A percentile compares a stretch with the other conserved stretches of the same genome.
phyloP scores from a whole-genome alignment of 2,113 vertebrate species.

The Aepyceros melampus region DNA sequence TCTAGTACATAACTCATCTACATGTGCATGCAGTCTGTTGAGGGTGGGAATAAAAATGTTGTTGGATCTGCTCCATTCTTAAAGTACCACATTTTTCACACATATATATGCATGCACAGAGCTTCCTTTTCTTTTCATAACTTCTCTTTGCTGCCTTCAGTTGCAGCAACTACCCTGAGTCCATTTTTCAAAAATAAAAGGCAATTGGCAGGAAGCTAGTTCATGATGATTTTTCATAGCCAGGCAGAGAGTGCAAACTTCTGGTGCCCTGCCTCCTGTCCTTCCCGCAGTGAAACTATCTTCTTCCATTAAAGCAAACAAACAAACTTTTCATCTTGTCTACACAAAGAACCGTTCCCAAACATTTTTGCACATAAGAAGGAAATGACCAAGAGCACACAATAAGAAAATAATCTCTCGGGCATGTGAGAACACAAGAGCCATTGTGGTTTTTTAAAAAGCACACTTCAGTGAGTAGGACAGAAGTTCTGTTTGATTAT shows the following conservation, averaged over 20 bases:
- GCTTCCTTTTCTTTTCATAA: constrained; percentile 17
- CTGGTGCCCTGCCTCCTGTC: not conserved
- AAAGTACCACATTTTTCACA: not conserved
- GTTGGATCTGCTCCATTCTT: not conserved
- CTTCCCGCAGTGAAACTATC: not conserved
- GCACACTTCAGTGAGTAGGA: not conserved
- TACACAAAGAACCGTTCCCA: constrained; percentile 10
- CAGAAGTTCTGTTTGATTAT: constrained; percentile 36
- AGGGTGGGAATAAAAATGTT: not conserved
- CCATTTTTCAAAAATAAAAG: constrained; percentile 19
- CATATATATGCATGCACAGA: not conserved
- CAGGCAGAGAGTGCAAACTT: not conserved
- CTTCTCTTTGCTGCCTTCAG: constrained; percentile 32
- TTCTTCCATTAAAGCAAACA: not conserved
- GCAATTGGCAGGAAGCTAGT: not conserved
- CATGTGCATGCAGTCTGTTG: not conserved
- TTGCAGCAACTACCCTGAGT: constrained; percentile 8
- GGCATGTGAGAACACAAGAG: constrained; percentile 14
- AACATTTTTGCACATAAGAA: constrained; percentile 36
- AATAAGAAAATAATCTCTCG: constrained; percentile 41
- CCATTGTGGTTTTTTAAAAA: not conserved
- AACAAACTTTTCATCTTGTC: constrained; percentile 33
- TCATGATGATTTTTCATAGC: constrained; percentile 14
- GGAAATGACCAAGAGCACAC: constrained; percentile 27
- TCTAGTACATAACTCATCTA: not conserved